A percentile compares a stretch with the other conserved stretches of the same genome.
These are phyloP conservation scores for Stegastes partitus DNA, from an alignment of 2,113 vertebrate species.

Conservation along the genomic window DNA sequence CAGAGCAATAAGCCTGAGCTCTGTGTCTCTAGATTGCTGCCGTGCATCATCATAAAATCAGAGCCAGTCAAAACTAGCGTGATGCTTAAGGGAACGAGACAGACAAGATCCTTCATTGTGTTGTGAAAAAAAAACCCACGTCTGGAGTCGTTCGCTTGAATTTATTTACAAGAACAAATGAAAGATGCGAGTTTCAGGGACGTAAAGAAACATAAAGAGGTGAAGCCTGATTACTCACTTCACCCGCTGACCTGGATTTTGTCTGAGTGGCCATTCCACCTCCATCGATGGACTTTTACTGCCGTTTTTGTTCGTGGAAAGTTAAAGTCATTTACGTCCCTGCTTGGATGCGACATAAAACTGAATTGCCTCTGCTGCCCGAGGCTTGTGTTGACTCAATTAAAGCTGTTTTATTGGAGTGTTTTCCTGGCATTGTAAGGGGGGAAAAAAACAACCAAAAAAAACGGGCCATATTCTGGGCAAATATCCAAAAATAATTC, in stretches of 20 bases:
- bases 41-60: constrained; percentile 31
- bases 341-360: background rate
- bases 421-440: constrained; percentile 43
- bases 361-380: background rate
- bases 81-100: background rate
- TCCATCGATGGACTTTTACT: constrained; percentile 25
- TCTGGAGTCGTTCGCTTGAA: constrained; percentile 38
- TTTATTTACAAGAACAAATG: constrained; percentile 31
- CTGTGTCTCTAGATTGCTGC: constrained; percentile 3
- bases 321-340: background rate
- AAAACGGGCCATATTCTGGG: constrained; percentile 39
- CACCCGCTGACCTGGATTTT: background rate
- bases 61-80: background rate
- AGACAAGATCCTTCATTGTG: constrained; percentile 18
- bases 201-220: background rate
- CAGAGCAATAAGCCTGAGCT: constrained; percentile 28
- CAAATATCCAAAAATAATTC: constrained; percentile 25
- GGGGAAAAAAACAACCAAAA: too few relatives aligned
- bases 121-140: constrained; percentile 28
- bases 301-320: constrained; percentile 24
- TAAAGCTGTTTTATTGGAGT: constrained; percentile 10
- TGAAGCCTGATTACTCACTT: background rate
- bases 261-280: too few relatives aligned
- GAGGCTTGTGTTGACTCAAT: background rate
- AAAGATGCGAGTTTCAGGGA: background rate